Percentiles rank a stretch among this genome's conserved stretches.
These are phyloP conservation scores for Drosophila auraria DNA, from an alignment of 1,140 invertebrate species.

Conservation along the genomic window DNA sequence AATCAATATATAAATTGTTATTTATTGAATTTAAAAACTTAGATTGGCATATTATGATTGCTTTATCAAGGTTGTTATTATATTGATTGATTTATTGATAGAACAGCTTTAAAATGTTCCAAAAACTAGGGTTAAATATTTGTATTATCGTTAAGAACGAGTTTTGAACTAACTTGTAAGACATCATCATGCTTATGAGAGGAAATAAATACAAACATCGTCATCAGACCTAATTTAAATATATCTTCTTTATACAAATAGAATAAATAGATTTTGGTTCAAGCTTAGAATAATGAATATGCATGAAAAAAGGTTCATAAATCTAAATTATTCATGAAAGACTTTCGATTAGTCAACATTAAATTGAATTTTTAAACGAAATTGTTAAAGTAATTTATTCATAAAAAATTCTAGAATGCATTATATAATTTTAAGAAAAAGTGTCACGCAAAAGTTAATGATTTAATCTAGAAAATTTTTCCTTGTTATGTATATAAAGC, in stretches of 20 bases:
- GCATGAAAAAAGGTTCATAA: background rate
- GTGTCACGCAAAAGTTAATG: no score
- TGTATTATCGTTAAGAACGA: background rate
- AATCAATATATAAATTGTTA: conserved; percentile 15
- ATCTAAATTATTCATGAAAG: background rate
- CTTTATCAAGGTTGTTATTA: background rate
- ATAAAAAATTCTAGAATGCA: no score
- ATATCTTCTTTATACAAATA: background rate
- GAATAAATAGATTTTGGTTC: background rate
- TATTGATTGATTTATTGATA: background rate
- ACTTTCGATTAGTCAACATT: background rate
- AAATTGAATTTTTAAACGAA: background rate
- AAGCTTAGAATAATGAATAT: background rate
- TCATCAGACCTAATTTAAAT: conserved; percentile 4
- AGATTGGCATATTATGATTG: background rate
- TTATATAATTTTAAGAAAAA: no score
- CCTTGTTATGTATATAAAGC: no score
- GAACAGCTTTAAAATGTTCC: no score
- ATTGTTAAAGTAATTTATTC: background rate
- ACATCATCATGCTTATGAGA: background rate
- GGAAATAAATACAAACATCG: background rate
- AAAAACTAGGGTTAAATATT: background rate
- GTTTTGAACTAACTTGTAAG: background rate
- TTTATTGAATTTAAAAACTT: conserved; percentile 4
- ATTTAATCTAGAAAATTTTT: no score